These are phyloP conservation scores for Cyanoramphus novaezelandiae DNA, from an alignment of 2,113 vertebrate species.

Conservation along the genomic window DNA sequence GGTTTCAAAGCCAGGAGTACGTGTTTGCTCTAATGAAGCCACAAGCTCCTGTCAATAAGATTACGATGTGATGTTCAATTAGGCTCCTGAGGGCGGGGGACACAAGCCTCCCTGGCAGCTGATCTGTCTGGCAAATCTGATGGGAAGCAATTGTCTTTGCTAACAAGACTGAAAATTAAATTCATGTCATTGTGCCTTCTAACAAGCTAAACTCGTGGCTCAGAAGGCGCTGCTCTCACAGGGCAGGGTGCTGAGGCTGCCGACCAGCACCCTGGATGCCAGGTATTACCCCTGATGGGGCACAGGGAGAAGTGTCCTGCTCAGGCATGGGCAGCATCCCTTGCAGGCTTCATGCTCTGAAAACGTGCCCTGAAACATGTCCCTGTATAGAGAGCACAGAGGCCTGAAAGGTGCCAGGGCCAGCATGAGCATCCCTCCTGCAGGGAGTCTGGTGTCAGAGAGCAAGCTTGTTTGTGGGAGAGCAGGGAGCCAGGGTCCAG, in stretches of 20 bases:
- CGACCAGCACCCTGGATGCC: rapidly evolving
- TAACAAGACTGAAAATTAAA: constrained; percentile 44
- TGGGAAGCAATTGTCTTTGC: constrained; percentile 47
- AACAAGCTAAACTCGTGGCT: not conserved
- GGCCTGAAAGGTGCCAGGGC: not conserved
- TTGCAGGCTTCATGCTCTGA: rapidly evolving
- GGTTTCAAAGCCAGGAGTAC: not conserved
- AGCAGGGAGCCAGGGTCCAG: not conserved
- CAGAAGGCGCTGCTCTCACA: not conserved
- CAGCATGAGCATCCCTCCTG: not conserved
- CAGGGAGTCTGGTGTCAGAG: not conserved
- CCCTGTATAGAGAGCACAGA: rapidly evolving
- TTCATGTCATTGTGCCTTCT: not conserved
- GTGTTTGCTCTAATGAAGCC: constrained; percentile 11
- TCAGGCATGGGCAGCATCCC: rapidly evolving
- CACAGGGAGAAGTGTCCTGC: rapidly evolving
- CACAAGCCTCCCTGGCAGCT: not conserved
- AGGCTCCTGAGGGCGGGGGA: constrained; percentile 22
- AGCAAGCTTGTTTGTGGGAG: not conserved
- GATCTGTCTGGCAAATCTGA: not conserved
- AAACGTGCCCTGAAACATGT: rapidly evolving
- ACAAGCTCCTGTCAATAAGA: constrained; percentile 30
- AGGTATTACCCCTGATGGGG: rapidly evolving
- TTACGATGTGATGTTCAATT: constrained; percentile 44
- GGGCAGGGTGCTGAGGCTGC: not conserved